Evolutionary conservation across 2,797 vertebrate genomes (phyloP).

Genomic region (Hoplostethus atlanticus): DNA sequence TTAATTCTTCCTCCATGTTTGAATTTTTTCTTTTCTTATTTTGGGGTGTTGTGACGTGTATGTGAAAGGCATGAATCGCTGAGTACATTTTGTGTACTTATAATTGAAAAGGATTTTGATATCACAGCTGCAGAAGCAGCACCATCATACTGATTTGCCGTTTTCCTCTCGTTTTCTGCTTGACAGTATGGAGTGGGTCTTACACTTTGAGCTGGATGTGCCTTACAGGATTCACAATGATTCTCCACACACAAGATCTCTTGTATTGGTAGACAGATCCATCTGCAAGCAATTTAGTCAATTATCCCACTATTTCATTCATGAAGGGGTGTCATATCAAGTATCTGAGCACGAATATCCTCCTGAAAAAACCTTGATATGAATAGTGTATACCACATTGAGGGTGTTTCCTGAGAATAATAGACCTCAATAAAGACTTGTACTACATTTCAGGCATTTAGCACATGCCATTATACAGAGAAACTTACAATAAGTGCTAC

Average conservation of each 20-base stretch:
- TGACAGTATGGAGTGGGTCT: slow-evolving; percentile 77
- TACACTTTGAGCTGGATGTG: slow-evolving; percentile 84
- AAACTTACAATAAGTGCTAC: slow-evolving; percentile 7
- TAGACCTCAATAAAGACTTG: slow-evolving; percentile 7
- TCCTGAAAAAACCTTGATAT: slow-evolving; percentile 32
- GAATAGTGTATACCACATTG: background rate
- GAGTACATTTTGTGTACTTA: slow-evolving; percentile 81
- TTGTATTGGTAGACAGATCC: slow-evolving; percentile 59
- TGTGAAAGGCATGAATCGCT: slow-evolving; percentile 86
- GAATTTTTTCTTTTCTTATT: slow-evolving; percentile 73
- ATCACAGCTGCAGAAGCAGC: slow-evolving; percentile 59
- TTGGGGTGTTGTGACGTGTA: slow-evolving; percentile 83
- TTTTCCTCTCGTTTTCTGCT: slow-evolving; percentile 68
- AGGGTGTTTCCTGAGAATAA: slow-evolving; percentile 16
- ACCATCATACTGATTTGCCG: slow-evolving; percentile 82
- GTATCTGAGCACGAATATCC: slow-evolving; percentile 42
- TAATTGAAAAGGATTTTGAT: slow-evolving; percentile 70
- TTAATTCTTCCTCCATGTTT: slow-evolving; percentile 81
- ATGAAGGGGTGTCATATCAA: slow-evolving; percentile 7
- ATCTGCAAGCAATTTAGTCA: slow-evolving; percentile 49
- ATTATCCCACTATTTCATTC: slow-evolving; percentile 22
- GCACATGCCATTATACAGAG: slow-evolving; percentile 16
- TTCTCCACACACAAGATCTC: slow-evolving; percentile 58
- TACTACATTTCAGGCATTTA: slow-evolving; percentile 21
- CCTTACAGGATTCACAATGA: slow-evolving; percentile 84